These are phyloP conservation scores for Smutsia gigantea DNA, from an alignment of 2,797 vertebrate species.

Conservation along the genomic window DNA sequence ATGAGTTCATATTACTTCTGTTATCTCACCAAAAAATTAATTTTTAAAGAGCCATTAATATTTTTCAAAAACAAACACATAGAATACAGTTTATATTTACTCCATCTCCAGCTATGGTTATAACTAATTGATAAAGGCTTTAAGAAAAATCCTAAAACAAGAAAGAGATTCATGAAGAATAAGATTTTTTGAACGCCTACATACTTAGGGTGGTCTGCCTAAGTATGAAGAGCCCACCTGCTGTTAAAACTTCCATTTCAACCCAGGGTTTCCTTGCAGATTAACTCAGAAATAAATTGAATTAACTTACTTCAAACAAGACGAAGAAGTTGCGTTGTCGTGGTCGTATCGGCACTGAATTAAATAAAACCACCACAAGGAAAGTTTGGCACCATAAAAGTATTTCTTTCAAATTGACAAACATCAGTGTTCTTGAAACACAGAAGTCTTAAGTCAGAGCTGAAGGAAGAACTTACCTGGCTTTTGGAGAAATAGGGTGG, in stretches of 20 bases:
- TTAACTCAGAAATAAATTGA: slow-evolving; percentile 13
- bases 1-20: not conserved
- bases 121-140: not conserved
- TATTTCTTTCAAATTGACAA: not conserved
- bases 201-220: not conserved
- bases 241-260: not conserved
- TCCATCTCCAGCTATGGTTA: not conserved
- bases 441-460: not conserved
- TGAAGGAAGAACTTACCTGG: slow-evolving; percentile 62
- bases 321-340: not conserved
- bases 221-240: not conserved
- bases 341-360: not conserved
- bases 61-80: slow-evolving; percentile 11
- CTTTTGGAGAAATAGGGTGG: not conserved
- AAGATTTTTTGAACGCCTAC: not conserved
- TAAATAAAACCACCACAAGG: slow-evolving; percentile 18
- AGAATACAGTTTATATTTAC: not conserved
- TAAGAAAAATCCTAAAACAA: not conserved
- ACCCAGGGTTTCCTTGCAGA: not conserved
- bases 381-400: not conserved
- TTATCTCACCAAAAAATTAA: not conserved
- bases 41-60: not conserved
- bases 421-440: not conserved
- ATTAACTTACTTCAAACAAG: slow-evolving; percentile 11
- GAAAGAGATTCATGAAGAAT: not conserved